Base-by-base conservation (phyloP, 2,888 invertebrate genomes). In the Ichneumon xanthorius region DNA sequence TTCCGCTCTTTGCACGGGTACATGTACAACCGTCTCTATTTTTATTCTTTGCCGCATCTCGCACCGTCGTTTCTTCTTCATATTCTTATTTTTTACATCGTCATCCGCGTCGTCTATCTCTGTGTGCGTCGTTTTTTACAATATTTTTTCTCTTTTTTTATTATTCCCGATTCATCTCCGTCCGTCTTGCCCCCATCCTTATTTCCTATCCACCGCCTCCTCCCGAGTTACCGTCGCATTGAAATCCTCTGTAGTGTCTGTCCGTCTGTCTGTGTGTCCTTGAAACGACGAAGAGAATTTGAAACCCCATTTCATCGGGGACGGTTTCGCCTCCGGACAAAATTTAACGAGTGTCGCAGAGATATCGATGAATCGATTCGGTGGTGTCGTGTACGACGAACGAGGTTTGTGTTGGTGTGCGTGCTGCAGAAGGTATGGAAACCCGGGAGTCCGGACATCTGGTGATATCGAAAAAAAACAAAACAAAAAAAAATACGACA, bases 311-410 rank as follows among this genome's bases (percentile, higher is more conserved):
- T 26, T 73, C 37, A 33, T 16, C 16, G 16, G 65, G 37, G 26
- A 55, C 40, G 45, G 40, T 45, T 63, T 61, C 48, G 50, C 58
- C 84, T 77, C 72, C 67, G 33, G 72, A 80, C 67, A 76, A 58
- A 80, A 76, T 80, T 84, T 80, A 80, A 84, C 84, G 80, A 80
- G 80, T 67, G 55, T 80, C 71, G 71, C 58, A 45, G 76, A 80
- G 65, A 67, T 80, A 80, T 67, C 80, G 71, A 63, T 76, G 33
- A 58, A 58, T 58, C 58, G 22, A 11, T 22, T 58, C 58, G 22
- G 22, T 26, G 22, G 11, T 11, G 55, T 55, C 55, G 22, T 7
- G 22, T 9, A 55, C 55, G 19, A 26, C 55, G 55, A 22, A 22
- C 22, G 22, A 55, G 55, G 9, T 22, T 9, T 7, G 19, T 19